Evolutionary conservation across 2,888 invertebrate genomes (phyloP).

Genomic region (Ryuthela nishihirai): DNA sequence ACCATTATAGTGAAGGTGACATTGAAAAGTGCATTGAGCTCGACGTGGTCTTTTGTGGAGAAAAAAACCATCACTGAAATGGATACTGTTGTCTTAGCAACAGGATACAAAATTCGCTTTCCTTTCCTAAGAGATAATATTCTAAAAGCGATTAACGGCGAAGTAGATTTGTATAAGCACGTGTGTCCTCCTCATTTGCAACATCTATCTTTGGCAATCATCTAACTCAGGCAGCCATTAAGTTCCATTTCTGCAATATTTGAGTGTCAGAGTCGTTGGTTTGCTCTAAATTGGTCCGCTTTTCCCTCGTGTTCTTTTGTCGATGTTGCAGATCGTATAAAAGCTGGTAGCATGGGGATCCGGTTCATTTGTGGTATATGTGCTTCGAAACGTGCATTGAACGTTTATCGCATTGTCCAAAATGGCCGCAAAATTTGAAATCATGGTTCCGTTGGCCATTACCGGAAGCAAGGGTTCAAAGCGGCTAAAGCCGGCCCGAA

Average conservation of each 20-base stretch:
- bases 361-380: too few species aligned
- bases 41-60: slow-evolving; percentile 21
- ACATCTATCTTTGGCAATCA: slow-evolving; percentile 72
- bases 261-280: slow-evolving; percentile 66
- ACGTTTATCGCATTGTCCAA: too few species aligned
- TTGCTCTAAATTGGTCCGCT: too few species aligned
- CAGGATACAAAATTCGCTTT: slow-evolving; percentile 37
- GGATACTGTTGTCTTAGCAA: slow-evolving; percentile 37
- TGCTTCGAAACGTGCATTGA: too few species aligned
- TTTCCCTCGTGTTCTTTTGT: too few species aligned
- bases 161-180: slow-evolving; percentile 30
- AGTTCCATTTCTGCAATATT: slow-evolving; percentile 76
- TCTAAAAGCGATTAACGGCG: slow-evolving; percentile 17
- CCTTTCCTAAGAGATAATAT: slow-evolving; percentile 32
- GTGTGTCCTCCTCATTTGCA: slow-evolving; percentile 59
- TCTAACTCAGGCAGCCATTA: slow-evolving; percentile 76
- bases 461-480: too few species aligned
- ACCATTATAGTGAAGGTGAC: slow-evolving; percentile 46
- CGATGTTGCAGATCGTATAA: too few species aligned
- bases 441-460: too few species aligned
- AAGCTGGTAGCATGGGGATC: too few species aligned
- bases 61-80: slow-evolving; percentile 10
- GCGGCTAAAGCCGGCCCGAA: too few species aligned
- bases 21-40: slow-evolving; percentile 42
- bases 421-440: too few species aligned